These are phyloP conservation scores for Gallinago jamesoni DNA, from an alignment of 2,113 vertebrate species.

Conservation along the genomic window DNA sequence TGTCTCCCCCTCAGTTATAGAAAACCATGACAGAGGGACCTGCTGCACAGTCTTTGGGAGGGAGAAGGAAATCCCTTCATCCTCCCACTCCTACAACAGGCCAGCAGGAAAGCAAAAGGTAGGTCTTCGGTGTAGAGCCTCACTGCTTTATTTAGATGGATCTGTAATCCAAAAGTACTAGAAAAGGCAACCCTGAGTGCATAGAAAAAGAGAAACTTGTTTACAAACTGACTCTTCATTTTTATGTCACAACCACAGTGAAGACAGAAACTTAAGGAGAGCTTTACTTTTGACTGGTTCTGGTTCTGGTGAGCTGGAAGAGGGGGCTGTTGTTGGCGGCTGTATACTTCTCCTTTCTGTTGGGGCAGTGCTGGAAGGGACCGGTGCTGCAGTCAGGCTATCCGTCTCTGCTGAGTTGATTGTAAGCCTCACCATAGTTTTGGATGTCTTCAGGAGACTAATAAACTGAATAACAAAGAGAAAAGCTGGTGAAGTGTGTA, in stretches of 20 bases:
- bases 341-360: conserved; percentile 63
- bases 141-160: not conserved
- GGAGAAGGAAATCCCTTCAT: not conserved
- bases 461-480: conserved; percentile 75
- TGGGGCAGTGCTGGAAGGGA: not conserved
- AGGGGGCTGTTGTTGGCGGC: not conserved
- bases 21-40: not conserved
- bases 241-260: not conserved
- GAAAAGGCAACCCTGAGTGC: not conserved
- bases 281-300: conserved; percentile 83
- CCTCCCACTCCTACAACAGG: not conserved
- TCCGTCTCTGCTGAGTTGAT: conserved; percentile 71
- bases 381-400: conserved; percentile 5
- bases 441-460: conserved; percentile 79
- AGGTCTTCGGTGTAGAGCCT: not conserved
- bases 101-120: not conserved
- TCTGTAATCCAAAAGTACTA: not conserved
- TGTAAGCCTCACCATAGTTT: conserved; percentile 79
- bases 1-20: not conserved
- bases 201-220: not conserved
- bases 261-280: not conserved
- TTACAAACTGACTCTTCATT: not conserved
- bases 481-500: not conserved
- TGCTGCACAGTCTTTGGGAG: not conserved
- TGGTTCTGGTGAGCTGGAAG: conserved; percentile 68